These are phyloP conservation scores for Mus pahari DNA, from an alignment of 2,113 vertebrate species.

Conservation along the genomic window DNA sequence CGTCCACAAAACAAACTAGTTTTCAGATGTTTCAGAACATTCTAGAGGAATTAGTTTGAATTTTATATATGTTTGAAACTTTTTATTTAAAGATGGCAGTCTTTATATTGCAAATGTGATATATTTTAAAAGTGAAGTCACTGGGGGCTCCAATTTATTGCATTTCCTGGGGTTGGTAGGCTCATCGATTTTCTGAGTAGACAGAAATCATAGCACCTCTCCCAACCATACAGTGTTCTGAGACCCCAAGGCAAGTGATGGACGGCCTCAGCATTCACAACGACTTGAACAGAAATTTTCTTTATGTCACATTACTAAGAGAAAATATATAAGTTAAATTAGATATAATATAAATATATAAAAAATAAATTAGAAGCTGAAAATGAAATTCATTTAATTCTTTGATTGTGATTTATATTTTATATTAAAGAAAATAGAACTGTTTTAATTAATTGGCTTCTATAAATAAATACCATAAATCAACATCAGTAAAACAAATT, in stretches of 20 bases:
- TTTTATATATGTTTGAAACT: background rate
- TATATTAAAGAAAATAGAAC: background rate
- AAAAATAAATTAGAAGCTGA: constrained; percentile 15
- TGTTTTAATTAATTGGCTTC: constrained; percentile 31
- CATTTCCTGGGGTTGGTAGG: background rate
- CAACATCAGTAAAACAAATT: constrained; percentile 9
- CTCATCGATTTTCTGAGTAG: constrained; percentile 13
- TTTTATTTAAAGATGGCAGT: background rate
- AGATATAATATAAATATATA: too few species aligned
- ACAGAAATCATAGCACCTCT: background rate
- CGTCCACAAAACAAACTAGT: background rate
- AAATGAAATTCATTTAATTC: background rate
- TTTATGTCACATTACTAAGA: background rate
- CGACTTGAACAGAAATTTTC: background rate
- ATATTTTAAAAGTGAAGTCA: background rate
- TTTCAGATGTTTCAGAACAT: background rate
- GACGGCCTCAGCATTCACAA: background rate
- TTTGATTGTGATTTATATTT: background rate
- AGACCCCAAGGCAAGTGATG: background rate
- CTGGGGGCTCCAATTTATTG: background rate
- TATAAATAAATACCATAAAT: background rate
- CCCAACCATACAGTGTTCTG: background rate
- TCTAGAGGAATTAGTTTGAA: constrained; percentile 10
- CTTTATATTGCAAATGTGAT: background rate
- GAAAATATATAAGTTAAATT: background rate